Evolutionary conservation across 2,888 invertebrate species (phyloP).

Genomic region (Cephonodes hylas): DNA sequence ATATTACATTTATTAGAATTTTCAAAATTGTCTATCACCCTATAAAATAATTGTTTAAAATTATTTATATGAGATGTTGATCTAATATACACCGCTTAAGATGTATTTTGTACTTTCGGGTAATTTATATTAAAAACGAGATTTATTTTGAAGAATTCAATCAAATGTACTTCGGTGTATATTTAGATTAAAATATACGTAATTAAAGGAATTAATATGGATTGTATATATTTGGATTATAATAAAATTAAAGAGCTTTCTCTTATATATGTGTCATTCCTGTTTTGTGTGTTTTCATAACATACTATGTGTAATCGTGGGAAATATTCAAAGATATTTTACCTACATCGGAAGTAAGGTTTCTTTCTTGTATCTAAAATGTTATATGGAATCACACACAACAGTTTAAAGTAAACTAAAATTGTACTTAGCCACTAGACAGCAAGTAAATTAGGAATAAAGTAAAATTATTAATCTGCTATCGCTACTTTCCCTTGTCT

Average conservation of each 20-base stretch:
- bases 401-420: not conserved
- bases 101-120: not conserved
- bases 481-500: not conserved
- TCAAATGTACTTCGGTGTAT: not conserved
- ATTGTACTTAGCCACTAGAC: not conserved
- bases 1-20: not conserved
- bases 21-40: not conserved
- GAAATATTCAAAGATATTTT: not conserved
- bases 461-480: not conserved
- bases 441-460: not conserved
- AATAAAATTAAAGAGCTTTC: not conserved
- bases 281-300: not conserved
- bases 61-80: not conserved
- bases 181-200: not conserved
- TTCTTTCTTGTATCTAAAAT: not conserved
- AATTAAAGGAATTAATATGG: not conserved
- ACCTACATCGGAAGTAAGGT: not conserved
- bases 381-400: not conserved
- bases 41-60: not conserved
- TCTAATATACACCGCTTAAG: not conserved
- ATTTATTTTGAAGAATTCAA: not conserved
- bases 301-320: not conserved
- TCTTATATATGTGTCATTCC: not conserved
- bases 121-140: not conserved
- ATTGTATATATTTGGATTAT: not conserved